phyloP scores from a whole-genome alignment of 2,797 vertebrate genomes.

The Platyrinchus mystaceus region DNA sequence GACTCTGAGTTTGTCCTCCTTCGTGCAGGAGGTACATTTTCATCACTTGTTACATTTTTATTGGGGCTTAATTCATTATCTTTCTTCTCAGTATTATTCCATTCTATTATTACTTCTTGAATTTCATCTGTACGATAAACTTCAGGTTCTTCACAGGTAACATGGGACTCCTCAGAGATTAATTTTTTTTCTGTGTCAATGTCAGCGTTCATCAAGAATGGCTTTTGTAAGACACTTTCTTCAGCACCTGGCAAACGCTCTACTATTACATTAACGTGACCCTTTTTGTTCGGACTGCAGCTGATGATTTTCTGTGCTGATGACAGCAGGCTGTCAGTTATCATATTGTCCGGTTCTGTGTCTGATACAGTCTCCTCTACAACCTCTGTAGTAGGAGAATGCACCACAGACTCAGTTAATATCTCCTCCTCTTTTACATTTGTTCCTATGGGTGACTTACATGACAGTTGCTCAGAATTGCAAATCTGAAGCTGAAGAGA shows the following conservation, averaged over 20 bases:
- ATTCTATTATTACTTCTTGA: slow-evolving; percentile 78
- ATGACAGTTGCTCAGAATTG: slow-evolving; percentile 70
- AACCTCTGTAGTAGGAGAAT: slow-evolving; percentile 68
- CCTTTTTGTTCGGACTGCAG: slow-evolving; percentile 87
- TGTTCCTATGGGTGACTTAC: slow-evolving; percentile 16
- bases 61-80: slow-evolving; percentile 59
- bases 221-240: slow-evolving; percentile 81
- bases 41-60: slow-evolving; percentile 75
- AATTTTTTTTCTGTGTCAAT: slow-evolving; percentile 76
- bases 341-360: slow-evolving; percentile 72
- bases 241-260: slow-evolving; percentile 93
- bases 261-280: slow-evolving; percentile 95
- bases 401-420: slow-evolving; percentile 67
- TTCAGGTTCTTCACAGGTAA: slow-evolving; percentile 24
- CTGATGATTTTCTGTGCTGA: slow-evolving; percentile 97
- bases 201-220: slow-evolving; percentile 82
- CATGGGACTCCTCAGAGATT: slow-evolving; percentile 49
- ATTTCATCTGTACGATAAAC: slow-evolving; percentile 66
- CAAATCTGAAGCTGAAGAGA: slow-evolving; percentile 85
- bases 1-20: slow-evolving; percentile 96
- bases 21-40: slow-evolving; percentile 89
- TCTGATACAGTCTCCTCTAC: slow-evolving; percentile 82
- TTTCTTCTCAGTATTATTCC: slow-evolving; percentile 74
- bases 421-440: slow-evolving; percentile 50
- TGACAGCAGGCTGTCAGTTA: slow-evolving; percentile 87